Evolutionary conservation across 1,140 invertebrate genomes (phyloP), one percentile per base, ranked within the genome.

Genomic region (Eumaeus atala): DNA sequence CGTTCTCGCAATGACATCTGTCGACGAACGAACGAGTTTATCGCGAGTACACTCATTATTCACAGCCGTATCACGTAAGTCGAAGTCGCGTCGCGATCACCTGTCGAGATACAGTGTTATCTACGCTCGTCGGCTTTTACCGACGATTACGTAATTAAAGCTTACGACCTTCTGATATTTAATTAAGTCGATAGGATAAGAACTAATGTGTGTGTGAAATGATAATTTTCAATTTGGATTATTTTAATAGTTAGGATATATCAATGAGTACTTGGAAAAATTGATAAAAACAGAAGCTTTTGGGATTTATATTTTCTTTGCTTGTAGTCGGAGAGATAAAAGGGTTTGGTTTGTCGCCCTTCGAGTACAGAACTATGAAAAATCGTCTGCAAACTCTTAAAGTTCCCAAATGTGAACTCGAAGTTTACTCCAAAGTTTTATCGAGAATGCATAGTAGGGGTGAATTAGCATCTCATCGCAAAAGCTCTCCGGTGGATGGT

Each of bases 1-100:
- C 50, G 63, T 61, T 70, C 67, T 48, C 49, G 35, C 60, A 56
- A 63, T 77, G 77, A 76, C 75, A 74, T 77, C 70, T 73, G 75
- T 78, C 73, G 67, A 55, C 68, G 48, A 10, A 44, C 58, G 58
- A 77, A 80, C 74, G 72, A 74, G 74, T 77, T 73, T 76, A 77
- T 80, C 73, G 70, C 63, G 56, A 54, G 61, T 56, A 55, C 59
- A 57, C 63, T 74, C 76, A 69, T 76, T 80, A 77, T 72, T 77
- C 70, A 70, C 64, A 71, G 47, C 67, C 54, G 38, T 58, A 70
- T 66, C 59, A 68, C 56, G 64, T 54, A 58, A 66, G 59, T 69
- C 66, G 66, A 74, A 63, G 36, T 48, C 58, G 56, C 49, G 53
- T 66, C 68, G 61, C 65, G 49, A 56, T 61, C 50, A 61, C 58